These are phyloP conservation scores for Stictonetta naevosa DNA, from an alignment of 2,113 vertebrate species.

Conservation along the genomic window DNA sequence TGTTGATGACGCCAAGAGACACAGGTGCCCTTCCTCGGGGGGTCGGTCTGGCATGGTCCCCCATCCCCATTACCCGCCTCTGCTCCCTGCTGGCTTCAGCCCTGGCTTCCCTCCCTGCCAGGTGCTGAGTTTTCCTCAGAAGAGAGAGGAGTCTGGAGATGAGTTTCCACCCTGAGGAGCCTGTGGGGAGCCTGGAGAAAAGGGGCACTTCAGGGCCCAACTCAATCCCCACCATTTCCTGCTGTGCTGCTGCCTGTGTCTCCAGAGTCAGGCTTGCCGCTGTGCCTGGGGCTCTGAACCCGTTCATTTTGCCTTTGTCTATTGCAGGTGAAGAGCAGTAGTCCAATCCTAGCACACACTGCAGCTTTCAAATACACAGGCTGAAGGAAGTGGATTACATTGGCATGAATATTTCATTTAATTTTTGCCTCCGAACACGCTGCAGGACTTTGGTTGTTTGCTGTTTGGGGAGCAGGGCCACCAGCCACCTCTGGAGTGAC, in stretches of 20 bases:
- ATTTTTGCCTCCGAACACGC: not conserved
- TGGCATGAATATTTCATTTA: not conserved
- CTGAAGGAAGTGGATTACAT: not conserved
- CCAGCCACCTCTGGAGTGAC: not conserved
- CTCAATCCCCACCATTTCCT: not conserved
- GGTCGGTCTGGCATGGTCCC: not conserved
- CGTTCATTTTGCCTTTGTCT: fast-evolving
- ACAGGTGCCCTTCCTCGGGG: not conserved
- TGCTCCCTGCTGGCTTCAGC: not conserved
- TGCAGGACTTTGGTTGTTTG: not conserved
- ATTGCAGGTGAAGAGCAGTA: not conserved
- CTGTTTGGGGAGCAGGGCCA: not conserved
- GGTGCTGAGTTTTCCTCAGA: not conserved
- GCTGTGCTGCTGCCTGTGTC: no score
- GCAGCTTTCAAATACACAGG: not conserved
- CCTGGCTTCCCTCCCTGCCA: not conserved
- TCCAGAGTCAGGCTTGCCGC: no score
- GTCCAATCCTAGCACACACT: not conserved
- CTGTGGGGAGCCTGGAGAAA: not conserved
- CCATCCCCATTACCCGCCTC: not conserved
- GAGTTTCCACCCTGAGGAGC: not conserved
- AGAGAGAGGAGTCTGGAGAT: not conserved
- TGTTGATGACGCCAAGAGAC: not conserved
- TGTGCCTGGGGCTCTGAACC: not conserved
- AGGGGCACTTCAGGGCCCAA: not conserved